Percentiles rank a stretch among this genome's conserved stretches.
Conservation (phyloP, 2,888 invertebrate species). For the Thelaira solivaga region DNA sequence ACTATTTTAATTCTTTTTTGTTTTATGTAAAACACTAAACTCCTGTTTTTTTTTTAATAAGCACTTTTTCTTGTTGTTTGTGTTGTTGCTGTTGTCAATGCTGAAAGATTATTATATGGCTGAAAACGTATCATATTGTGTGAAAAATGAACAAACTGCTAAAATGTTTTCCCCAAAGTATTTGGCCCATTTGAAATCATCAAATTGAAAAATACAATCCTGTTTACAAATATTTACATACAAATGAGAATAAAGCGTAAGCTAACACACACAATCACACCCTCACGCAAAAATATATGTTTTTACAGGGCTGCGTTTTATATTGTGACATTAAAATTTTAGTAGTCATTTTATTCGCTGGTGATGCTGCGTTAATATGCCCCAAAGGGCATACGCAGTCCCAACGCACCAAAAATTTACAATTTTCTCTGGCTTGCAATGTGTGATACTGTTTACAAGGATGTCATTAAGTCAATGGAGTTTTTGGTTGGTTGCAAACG, state of each 20-base stretch:
- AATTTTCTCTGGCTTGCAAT: no score
- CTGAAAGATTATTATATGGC: slow-evolving; percentile 22
- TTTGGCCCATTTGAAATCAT: slow-evolving; percentile 1
- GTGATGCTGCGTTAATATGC: slow-evolving; percentile 43
- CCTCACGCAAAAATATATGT: no score
- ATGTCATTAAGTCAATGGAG: slow-evolving; percentile 46
- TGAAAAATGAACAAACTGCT: slow-evolving; percentile 8
- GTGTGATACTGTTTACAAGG: slow-evolving; percentile 26
- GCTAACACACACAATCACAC: not conserved
- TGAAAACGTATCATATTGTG: slow-evolving; percentile 39
- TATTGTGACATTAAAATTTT: slow-evolving; percentile 11
- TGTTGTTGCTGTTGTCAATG: no score
- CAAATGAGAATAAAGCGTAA: not conserved
- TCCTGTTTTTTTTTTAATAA: no score
- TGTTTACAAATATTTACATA: not conserved
- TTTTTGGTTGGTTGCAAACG: slow-evolving; percentile 10
- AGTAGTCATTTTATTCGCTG: not conserved
- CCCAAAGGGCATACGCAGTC: slow-evolving; percentile 38
- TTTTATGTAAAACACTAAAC: no score
- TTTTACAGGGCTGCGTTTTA: not conserved
- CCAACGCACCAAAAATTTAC: slow-evolving; percentile 27
- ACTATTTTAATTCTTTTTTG: no score
- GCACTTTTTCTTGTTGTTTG: no score
- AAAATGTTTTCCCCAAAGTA: slow-evolving; percentile 30
- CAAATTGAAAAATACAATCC: slow-evolving; percentile 35